Evolutionary conservation across 2,113 vertebrate species (phyloP).

Genomic region (Elanoides forficatus): DNA sequence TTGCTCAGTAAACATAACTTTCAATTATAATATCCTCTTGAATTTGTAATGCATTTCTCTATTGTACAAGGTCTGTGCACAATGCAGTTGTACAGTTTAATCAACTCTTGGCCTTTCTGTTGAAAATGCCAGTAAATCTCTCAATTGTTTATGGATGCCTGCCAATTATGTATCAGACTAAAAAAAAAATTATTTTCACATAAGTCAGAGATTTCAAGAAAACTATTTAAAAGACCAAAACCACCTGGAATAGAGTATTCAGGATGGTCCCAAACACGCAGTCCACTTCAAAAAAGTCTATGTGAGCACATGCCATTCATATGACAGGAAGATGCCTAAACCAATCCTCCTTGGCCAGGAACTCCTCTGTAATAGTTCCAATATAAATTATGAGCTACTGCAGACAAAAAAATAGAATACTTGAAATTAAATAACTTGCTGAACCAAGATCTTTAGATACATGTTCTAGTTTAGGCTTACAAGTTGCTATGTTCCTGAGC

Average conservation of each 20-base stretch:
- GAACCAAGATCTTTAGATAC: not conserved
- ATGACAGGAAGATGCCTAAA: not conserved
- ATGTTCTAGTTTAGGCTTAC: not conserved
- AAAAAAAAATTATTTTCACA: not conserved
- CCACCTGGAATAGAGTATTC: not conserved
- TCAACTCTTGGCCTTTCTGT: not conserved
- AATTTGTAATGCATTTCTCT: not conserved
- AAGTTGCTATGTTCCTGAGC: not conserved
- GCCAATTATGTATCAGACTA: not conserved
- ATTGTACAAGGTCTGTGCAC: not conserved
- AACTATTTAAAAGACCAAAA: not conserved
- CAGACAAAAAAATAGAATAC: not conserved
- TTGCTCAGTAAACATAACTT: not conserved
- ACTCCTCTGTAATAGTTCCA: not conserved
- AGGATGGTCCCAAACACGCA: not conserved
- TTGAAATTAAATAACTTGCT: not conserved
- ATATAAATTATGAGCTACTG: not conserved
- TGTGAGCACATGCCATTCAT: not conserved
- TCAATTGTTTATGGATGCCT: not conserved
- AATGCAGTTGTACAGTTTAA: not conserved
- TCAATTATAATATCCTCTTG: not conserved
- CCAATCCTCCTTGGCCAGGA: not conserved
- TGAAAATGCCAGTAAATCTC: not conserved
- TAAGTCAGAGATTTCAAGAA: not conserved
- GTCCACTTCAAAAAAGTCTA: not conserved